A percentile compares a stretch with the other conserved stretches of the same genome.
Conservation (phyloP, 2,888 invertebrate species). For the Tipula lateralis region DNA sequence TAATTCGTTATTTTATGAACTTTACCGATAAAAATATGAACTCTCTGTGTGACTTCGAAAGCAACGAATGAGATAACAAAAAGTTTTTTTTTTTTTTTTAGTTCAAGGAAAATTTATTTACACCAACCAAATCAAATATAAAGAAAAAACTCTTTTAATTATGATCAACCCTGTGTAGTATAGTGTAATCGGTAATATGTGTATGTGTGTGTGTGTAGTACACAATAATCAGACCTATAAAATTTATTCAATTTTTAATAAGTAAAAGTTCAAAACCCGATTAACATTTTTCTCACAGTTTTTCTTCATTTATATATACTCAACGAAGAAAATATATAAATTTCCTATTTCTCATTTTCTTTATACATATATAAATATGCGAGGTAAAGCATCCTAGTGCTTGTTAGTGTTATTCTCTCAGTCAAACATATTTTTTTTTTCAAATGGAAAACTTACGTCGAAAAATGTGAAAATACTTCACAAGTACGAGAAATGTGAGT, state of each 20-base stretch:
- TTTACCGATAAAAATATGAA: neutral
- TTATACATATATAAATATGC: neutral
- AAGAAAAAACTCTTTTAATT: neutral
- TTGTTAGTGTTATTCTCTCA: neutral
- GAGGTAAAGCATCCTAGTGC: neutral
- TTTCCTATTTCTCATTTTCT: constrained; percentile 9
- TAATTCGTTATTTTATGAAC: neutral
- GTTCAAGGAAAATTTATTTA: constrained; percentile 5
- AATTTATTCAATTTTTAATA: neutral
- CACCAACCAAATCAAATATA: neutral
- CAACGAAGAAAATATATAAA: neutral
- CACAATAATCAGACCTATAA: neutral
- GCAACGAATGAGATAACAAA: neutral
- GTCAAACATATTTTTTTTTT: neutral
- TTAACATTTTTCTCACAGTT: neutral
- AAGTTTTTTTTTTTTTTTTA: neutral
- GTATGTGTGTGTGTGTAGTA: neutral
- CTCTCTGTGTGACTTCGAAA: neutral
- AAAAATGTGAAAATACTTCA: neutral
- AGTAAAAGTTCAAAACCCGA: neutral
- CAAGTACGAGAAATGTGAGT: neutral
- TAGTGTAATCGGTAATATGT: neutral
- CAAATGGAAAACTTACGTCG: neutral
- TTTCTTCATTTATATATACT: neutral
- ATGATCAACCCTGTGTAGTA: neutral